Evolutionary conservation across 2,888 invertebrate species (phyloP), one percentile per base, ranked within the genome.

Genomic region (Acrobasis suavella): DNA sequence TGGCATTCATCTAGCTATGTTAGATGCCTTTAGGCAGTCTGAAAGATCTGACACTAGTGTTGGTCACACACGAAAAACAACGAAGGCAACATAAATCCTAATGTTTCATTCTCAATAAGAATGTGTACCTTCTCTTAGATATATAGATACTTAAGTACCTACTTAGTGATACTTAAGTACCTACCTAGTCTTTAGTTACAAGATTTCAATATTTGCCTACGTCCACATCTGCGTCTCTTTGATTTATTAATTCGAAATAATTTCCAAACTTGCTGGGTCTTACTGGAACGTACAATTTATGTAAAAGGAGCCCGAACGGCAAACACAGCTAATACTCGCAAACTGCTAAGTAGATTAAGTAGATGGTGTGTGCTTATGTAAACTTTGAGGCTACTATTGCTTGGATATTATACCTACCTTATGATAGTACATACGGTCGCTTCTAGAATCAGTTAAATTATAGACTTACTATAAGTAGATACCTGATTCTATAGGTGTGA

Each of bases 341-440:
- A 83, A 82, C 73, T 70, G 74, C 77, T 89, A 87, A 87, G 88
- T 81, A 86, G 88, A 88, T 88, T 88, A 87, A 78, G 80, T 76
- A 80, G 73, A 71, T 73, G 52, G 56, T 15, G 32, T 58, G 49
- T 46, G 22, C 10, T 59, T 16, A 32, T 62, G 63, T 58, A 55
- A 60, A 64, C 62, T 62, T 55, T 56, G 56, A 22, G 56, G 17
- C 63, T 62, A 52, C 46, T 50, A 60, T 60, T 39, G 39, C 50
- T 15, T 60, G 17, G 15, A 8, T 50, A 49, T 38, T 58, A 22
- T 17, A 49, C 39, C 5, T 46, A 46, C 46, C n/a, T 46, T 3
- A 42, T 46, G 14, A 14, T 46, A n/a, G 14, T 14, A 14, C 46
- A 32, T 32, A 22, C 7, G 8, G 8, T 14, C 14, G 38, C 9